Conservation (phyloP, 2,113 vertebrate species). For the Mesitornis unicolor region DNA sequence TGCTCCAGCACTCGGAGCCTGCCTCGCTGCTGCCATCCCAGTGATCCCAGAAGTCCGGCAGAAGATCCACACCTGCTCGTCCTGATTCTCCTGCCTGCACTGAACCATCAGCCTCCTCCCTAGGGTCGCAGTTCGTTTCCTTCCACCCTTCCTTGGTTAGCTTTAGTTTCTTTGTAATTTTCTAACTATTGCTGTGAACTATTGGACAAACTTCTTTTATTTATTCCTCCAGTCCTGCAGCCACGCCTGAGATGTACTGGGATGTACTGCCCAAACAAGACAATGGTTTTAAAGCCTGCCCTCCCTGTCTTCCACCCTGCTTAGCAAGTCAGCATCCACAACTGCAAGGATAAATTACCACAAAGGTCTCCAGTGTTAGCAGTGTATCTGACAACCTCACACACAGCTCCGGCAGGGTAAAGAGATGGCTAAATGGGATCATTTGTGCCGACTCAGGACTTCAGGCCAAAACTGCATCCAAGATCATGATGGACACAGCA, state of each 20-base stretch:
- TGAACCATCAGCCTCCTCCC: not conserved
- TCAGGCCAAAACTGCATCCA: conserved; percentile 1
- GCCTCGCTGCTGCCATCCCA: not conserved
- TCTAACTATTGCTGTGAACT: not conserved
- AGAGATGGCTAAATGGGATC: conserved; percentile 4
- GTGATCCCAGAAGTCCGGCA: not conserved
- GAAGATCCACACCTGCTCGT: not conserved
- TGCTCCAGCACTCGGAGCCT: not conserved
- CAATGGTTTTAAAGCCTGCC: not conserved
- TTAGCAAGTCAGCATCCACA: not conserved
- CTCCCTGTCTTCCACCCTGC: not conserved
- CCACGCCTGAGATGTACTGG: not conserved
- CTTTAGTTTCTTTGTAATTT: not conserved
- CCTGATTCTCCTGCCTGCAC: not conserved
- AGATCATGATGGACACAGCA: conserved; percentile 1
- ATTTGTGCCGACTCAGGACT: conserved; percentile 10
- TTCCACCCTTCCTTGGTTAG: not conserved
- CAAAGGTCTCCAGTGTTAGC: not conserved
- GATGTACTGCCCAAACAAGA: not conserved
- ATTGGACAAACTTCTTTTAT: not conserved
- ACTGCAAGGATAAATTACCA: not conserved
- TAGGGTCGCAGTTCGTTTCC: not conserved
- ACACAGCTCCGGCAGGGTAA: not conserved
- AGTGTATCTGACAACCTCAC: not conserved
- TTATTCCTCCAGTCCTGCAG: not conserved